These are phyloP conservation scores for Brachionichthys hirsutus DNA, from an alignment of 2,113 vertebrate species.

Conservation along the genomic window DNA sequence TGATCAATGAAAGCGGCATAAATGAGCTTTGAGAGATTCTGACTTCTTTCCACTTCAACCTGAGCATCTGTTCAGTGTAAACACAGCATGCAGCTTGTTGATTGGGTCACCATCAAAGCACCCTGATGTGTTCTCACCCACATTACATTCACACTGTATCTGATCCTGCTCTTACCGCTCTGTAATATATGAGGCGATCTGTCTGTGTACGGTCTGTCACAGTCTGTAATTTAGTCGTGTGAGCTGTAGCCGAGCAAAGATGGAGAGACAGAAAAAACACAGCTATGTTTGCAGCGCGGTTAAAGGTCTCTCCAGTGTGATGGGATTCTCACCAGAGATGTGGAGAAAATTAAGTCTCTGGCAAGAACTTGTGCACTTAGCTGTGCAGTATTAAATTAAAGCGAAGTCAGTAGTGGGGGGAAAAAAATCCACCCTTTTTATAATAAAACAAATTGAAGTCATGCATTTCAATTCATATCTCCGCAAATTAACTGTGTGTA, in stretches of 20 bases:
- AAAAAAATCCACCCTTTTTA: too few relatives aligned
- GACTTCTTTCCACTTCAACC: constrained; percentile 14
- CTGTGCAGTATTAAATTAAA: not conserved
- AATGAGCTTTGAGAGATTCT: constrained; percentile 12
- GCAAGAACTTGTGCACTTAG: constrained; percentile 1
- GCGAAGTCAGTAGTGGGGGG: not conserved
- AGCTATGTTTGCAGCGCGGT: constrained; percentile 13
- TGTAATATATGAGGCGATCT: constrained; percentile 29
- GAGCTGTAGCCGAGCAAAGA: constrained; percentile 34
- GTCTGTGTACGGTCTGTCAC: constrained; percentile 52
- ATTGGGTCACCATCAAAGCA: constrained; percentile 28
- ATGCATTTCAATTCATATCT: too few relatives aligned
- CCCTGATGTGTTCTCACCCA: constrained; percentile 22
- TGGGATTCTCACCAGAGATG: not conserved
- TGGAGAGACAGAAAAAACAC: constrained; percentile 22
- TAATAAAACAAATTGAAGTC: too few relatives aligned
- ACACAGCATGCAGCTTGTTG: constrained; percentile 18
- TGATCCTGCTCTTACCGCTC: constrained; percentile 43
- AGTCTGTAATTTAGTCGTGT: constrained; percentile 53
- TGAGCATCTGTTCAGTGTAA: constrained; percentile 26
- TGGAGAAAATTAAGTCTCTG: constrained; percentile 5
- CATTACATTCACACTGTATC: constrained; percentile 30
- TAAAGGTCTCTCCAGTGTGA: not conserved
- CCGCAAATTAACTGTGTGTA: too few relatives aligned
- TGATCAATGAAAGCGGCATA: constrained; percentile 12